Evolutionary conservation across 2,113 vertebrate species (phyloP).

Genomic region (Oreochromis spilurus): DNA sequence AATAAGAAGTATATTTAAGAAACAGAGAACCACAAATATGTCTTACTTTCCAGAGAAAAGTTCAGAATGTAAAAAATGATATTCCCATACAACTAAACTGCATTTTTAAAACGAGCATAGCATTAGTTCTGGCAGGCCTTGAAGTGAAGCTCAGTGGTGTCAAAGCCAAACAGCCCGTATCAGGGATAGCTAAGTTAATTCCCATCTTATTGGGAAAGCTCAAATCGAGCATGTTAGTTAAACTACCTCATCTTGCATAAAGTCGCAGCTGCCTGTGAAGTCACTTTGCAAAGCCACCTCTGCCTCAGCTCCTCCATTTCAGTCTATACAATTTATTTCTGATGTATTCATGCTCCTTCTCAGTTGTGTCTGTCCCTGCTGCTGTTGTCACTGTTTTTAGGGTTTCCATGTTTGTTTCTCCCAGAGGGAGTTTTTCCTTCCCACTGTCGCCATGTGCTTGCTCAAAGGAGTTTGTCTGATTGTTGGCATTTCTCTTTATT

Average conservation of each 20-base stretch:
- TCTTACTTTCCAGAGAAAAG: background rate
- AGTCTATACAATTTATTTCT: background rate
- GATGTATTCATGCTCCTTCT: background rate
- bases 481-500: background rate
- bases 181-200: background rate
- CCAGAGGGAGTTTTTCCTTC: background rate
- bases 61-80: background rate
- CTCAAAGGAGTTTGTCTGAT: background rate
- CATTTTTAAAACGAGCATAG: background rate
- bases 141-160: background rate
- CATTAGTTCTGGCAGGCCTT: background rate
- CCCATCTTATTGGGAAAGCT: background rate
- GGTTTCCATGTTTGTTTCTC: background rate
- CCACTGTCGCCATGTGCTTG: background rate
- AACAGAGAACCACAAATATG: background rate
- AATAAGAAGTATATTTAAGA: slow-evolving; percentile 14
- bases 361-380: background rate
- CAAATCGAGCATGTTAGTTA: background rate
- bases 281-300: background rate
- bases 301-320: background rate
- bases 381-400: background rate
- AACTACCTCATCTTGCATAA: background rate
- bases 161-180: background rate
- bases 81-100: background rate
- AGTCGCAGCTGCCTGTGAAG: background rate